These are phyloP conservation scores for Tachysurus vachellii DNA, from an alignment of 2,113 vertebrate genomes.

Conservation along the genomic window DNA sequence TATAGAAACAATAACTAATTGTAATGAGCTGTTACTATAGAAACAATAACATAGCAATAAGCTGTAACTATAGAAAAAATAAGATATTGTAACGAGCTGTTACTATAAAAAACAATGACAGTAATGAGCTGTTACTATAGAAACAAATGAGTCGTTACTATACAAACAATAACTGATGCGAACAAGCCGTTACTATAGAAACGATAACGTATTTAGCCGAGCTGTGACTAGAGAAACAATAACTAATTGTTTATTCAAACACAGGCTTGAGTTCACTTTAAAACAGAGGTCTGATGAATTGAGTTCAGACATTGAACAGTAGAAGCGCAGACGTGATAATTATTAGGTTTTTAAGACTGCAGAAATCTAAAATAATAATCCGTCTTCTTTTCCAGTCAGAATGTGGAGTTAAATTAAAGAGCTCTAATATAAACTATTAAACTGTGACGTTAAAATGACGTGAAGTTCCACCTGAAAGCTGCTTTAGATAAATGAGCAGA, in stretches of 20 bases:
- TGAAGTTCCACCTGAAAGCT: not conserved
- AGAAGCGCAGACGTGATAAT: not conserved
- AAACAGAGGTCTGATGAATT: not conserved
- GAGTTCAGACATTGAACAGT: not conserved
- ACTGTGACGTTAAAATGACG: not conserved
- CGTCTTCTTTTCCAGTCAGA: not conserved
- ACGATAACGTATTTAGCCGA: too few relatives aligned
- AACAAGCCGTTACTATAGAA: not conserved
- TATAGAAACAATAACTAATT: too few relatives aligned
- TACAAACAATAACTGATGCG: too few relatives aligned
- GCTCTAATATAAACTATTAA: not conserved
- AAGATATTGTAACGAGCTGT: too few relatives aligned
- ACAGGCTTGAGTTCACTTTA: not conserved
- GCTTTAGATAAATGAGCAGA: not conserved
- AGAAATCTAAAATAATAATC: not conserved
- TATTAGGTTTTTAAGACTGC: not conserved
- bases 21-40: too few relatives aligned
- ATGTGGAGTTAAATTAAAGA: not conserved
- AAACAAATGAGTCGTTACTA: too few relatives aligned
- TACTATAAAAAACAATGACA: too few relatives aligned
- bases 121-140: too few relatives aligned
- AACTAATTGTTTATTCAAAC: too few relatives aligned
- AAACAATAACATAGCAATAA: too few relatives aligned
- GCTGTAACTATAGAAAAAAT: too few relatives aligned
- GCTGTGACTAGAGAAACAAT: not conserved